A percentile compares a stretch with the other conserved stretches of the same genome.
phyloP scores from a whole-genome alignment of 1,140 invertebrate species.

The Caenorhabditis latens region DNA sequence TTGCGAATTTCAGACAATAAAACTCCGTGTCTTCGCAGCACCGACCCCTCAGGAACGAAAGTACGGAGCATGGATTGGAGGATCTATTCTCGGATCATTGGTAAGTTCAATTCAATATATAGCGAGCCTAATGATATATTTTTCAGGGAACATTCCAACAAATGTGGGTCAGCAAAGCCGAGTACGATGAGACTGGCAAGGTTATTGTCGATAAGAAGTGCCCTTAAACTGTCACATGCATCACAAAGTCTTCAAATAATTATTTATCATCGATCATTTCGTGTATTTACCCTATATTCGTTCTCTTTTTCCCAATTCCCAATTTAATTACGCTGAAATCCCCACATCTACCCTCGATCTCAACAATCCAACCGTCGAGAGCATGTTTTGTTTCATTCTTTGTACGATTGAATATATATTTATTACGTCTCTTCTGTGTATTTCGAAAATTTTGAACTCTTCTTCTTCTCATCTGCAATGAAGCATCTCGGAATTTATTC shows the following conservation, averaged over 20 bases:
- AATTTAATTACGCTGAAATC: background rate
- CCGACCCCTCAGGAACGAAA: slow-evolving; percentile 83
- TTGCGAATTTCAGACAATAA: slow-evolving; percentile 83
- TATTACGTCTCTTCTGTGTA: background rate
- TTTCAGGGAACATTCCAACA: slow-evolving; percentile 90
- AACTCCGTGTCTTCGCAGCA: slow-evolving; percentile 76
- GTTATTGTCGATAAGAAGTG: slow-evolving; percentile 92
- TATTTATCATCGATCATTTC: background rate
- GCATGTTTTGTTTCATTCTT: background rate
- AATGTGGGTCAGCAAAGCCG: slow-evolving; percentile 97
- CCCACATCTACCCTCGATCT: slow-evolving; percentile 11
- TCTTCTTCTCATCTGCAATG: background rate
- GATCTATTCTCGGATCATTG: slow-evolving; percentile 92
- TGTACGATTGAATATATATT: slow-evolving; percentile 33
- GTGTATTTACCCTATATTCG: slow-evolving; percentile 1
- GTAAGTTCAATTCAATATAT: slow-evolving; percentile 70
- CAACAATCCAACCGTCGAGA: background rate
- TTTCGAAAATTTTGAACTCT: background rate
- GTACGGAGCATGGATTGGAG: slow-evolving; percentile 95
- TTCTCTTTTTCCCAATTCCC: background rate
- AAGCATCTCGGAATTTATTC: background rate
- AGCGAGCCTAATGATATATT: too few species aligned
- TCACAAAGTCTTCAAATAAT: too few species aligned
- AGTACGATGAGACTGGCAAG: slow-evolving; percentile 94
- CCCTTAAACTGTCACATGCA: slow-evolving; percentile 80